phyloP scores from a whole-genome alignment of 2,113 vertebrate species.

The Struthidea cinerea region DNA sequence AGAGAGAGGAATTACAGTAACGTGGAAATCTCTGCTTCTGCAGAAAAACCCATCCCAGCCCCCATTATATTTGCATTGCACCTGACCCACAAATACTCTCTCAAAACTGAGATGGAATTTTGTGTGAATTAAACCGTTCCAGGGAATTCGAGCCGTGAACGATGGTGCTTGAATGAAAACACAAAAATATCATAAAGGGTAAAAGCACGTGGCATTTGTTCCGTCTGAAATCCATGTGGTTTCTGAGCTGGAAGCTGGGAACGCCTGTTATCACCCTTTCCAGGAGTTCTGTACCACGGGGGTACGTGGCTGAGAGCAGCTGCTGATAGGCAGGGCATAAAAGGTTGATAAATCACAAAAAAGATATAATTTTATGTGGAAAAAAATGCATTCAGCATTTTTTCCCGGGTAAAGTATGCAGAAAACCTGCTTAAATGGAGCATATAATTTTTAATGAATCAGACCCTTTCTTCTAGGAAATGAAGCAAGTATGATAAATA shows the following conservation, averaged over 20 bases:
- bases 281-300: not conserved
- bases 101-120: not conserved
- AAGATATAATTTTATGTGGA: constrained; percentile 34
- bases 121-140: not conserved
- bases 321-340: not conserved
- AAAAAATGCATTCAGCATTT: constrained; percentile 65
- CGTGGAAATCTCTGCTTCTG: not conserved
- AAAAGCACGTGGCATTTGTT: not conserved
- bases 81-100: not conserved
- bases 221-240: not conserved
- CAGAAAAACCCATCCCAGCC: not conserved
- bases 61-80: not conserved
- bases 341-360: constrained; percentile 63
- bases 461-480: constrained; percentile 73
- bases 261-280: not conserved
- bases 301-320: not conserved
- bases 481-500: constrained; percentile 75
- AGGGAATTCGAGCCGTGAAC: not conserved
- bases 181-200: not conserved
- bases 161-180: not conserved
- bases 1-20: not conserved
- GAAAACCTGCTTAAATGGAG: constrained; percentile 77
- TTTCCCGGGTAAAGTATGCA: constrained; percentile 72
- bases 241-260: not conserved
- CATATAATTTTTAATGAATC: constrained; percentile 80